Base-by-base conservation (phyloP, 1,140 invertebrate species). In the Nephila pilipes region DNA sequence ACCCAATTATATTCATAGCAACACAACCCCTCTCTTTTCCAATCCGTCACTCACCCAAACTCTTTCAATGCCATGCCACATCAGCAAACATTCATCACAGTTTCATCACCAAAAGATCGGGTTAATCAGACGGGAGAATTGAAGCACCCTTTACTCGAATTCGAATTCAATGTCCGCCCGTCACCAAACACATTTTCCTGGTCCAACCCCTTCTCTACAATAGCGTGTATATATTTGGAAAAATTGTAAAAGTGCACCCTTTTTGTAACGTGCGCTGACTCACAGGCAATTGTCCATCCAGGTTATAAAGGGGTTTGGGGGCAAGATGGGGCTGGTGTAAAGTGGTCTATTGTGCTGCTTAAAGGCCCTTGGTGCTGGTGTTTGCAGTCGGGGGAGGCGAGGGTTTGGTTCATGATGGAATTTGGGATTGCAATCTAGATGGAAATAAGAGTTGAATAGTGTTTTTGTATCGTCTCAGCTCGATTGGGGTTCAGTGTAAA, bases 61-160 rank as follows among this genome's bases (percentile, higher is more conserved):
- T 83, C 54, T 55, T 55, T 57, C 46, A 20, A 22, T 90, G 88
- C 88, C 88, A 32, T 36, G 16, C 54, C 63, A 32, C 63, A 88
- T 69, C 69, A 38, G 69, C 88, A 90, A 80, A 90, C 88, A 90
- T 90, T 90, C 88, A 90, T 90, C 88, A 88, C 60, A 55, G 60
- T 88, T 83, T 83, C 85, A 75, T 75, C 69, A 36, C 14, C 69
- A 5, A 38, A 46, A 55, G 55, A 91, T 83, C 89, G 57, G 75
- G 89, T 91, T 91, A 91, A 91, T 91, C 89, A 91, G 89, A 12
- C 12, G 89, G 58, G 65, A 75, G 60, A 55, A 90, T 90, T 90
- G 88, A 80, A 90, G 69, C 12, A 55, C 88, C 32, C 54, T 88
- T 83, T 57, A 29, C 81, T 55, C 46, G 46, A 69, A 57, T 90